Evolutionary conservation across 2,888 invertebrate species (phyloP).

Genomic region (Bombyx huttoni): DNA sequence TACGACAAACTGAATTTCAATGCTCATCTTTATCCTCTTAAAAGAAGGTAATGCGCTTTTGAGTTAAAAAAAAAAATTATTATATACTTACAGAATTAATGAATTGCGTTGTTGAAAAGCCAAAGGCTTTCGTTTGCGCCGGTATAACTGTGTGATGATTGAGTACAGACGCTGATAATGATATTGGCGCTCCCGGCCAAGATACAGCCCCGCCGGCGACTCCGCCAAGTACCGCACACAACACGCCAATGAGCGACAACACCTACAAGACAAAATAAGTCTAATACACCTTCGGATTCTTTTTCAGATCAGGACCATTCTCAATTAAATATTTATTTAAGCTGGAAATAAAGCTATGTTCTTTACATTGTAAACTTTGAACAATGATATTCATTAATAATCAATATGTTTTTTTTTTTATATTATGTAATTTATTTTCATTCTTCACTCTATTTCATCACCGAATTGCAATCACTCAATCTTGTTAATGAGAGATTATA

Average conservation of each 20-base stretch:
- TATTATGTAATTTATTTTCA: too few relatives aligned
- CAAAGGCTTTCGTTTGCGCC: slow-evolving; percentile 37
- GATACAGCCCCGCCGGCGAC: slow-evolving; percentile 22
- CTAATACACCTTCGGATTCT: neutral
- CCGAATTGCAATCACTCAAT: too few relatives aligned
- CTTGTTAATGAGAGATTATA: too few relatives aligned
- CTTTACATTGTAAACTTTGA: too few relatives aligned
- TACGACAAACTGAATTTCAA: too few relatives aligned
- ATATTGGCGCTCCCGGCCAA: slow-evolving; percentile 29
- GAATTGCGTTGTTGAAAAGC: slow-evolving; percentile 50
- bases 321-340: too few relatives aligned
- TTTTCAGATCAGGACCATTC: too few relatives aligned
- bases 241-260: slow-evolving; percentile 21
- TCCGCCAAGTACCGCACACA: slow-evolving; percentile 26
- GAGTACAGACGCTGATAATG: slow-evolving; percentile 18
- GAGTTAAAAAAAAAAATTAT: neutral
- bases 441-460: too few relatives aligned
- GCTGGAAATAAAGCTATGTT: too few relatives aligned
- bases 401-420: too few relatives aligned
- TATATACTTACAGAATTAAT: slow-evolving; percentile 41
- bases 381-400: too few relatives aligned
- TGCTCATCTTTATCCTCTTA: too few relatives aligned
- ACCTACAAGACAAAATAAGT: slow-evolving; percentile 19
- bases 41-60: neutral
- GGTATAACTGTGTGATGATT: slow-evolving; percentile 27